Percentiles rank a stretch among this genome's conserved stretches.
These are phyloP conservation scores for Trypoxylus dichotomus DNA, from an alignment of 1,140 invertebrate genomes.

Conservation along the genomic window DNA sequence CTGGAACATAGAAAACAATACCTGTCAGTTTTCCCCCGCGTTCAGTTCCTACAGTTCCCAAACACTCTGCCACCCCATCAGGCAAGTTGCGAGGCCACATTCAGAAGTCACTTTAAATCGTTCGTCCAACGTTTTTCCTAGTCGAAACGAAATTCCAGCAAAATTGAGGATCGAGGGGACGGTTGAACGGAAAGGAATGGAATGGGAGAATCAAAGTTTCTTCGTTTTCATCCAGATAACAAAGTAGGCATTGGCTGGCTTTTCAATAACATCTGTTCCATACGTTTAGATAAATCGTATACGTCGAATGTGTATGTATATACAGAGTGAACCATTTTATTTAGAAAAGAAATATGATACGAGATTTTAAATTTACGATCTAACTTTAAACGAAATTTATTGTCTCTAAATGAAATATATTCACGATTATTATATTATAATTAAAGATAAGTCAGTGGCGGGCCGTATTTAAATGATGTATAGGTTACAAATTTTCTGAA, in stretches of 20 bases:
- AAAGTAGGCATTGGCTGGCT: neutral
- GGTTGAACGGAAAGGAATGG: neutral
- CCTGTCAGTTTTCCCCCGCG: neutral
- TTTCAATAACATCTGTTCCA: slow-evolving; percentile 4
- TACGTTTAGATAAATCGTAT: neutral
- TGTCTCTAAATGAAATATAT: too few relatives aligned
- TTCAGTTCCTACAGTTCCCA: neutral
- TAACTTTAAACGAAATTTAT: too few relatives aligned
- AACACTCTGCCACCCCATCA: neutral
- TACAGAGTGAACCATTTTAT: too few relatives aligned
- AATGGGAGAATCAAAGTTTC: neutral
- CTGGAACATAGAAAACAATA: slow-evolving; percentile 37
- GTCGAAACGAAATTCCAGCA: neutral
- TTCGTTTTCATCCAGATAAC: slow-evolving; percentile 9
- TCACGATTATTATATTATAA: too few relatives aligned
- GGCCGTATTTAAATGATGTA: too few relatives aligned
- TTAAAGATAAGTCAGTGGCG: too few relatives aligned
- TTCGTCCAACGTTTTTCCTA: neutral
- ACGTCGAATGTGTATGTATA: neutral
- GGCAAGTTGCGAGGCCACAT: neutral
- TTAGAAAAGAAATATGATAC: too few relatives aligned
- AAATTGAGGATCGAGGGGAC: neutral
- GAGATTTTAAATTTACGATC: too few relatives aligned
- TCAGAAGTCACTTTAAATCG: slow-evolving; percentile 12
- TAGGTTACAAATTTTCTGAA: too few relatives aligned